Conservation (phyloP, 2,888 invertebrate species). For the Laspeyria flexula region DNA sequence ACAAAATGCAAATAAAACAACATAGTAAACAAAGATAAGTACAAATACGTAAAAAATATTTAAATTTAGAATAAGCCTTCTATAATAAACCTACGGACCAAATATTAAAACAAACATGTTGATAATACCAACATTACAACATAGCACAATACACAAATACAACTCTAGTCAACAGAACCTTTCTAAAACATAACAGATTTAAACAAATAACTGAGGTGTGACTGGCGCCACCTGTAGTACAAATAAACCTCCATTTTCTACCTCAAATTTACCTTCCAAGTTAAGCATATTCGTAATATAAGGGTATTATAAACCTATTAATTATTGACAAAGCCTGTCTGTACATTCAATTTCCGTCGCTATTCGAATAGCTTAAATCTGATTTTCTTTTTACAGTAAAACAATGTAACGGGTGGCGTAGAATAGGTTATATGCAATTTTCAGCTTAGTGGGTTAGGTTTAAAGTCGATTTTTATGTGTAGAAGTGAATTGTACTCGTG, state of each 20-base stretch:
- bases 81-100: too few relatives aligned
- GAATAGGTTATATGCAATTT: constrained; percentile 14
- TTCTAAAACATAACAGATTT: not conserved
- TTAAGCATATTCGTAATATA: not conserved
- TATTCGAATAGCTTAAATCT: constrained; percentile 15
- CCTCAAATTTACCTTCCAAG: not conserved
- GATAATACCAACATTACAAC: not conserved
- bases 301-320: not conserved
- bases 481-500: constrained; percentile 33
- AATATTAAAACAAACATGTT: too few relatives aligned
- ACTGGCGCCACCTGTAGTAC: not conserved
- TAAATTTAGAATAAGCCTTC: too few relatives aligned
- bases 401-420: not conserved
- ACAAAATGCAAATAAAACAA: too few relatives aligned
- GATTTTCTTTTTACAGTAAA: not conserved
- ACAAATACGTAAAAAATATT: too few relatives aligned
- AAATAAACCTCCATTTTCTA: not conserved
- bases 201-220: not conserved
- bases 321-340: constrained; percentile 35
- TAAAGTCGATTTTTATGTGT: constrained; percentile 34
- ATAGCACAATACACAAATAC: not conserved
- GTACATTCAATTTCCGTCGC: constrained; percentile 21
- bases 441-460: constrained; percentile 18
- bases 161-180: not conserved
- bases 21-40: too few relatives aligned